These are phyloP conservation scores for Hetaerina titia DNA, from an alignment of 2,888 invertebrate genomes.

Conservation along the genomic window DNA sequence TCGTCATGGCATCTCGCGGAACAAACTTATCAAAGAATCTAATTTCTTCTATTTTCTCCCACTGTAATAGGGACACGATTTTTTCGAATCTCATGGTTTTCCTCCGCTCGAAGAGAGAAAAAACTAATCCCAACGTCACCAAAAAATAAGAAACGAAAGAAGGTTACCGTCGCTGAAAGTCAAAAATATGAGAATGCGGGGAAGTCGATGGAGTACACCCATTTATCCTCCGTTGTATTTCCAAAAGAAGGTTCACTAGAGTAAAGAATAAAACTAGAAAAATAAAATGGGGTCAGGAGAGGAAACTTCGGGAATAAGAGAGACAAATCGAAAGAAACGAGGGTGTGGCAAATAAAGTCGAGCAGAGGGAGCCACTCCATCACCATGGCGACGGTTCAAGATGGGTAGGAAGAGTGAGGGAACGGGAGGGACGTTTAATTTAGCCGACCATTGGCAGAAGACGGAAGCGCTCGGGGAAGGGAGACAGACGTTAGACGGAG, in stretches of 20 bases:
- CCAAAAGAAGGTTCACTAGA: background rate
- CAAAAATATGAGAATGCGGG: too few relatives aligned
- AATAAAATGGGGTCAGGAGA: background rate
- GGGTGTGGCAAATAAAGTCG: conserved; percentile 55
- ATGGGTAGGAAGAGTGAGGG: background rate
- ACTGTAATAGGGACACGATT: too few relatives aligned
- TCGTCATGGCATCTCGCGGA: too few relatives aligned
- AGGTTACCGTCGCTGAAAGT: too few relatives aligned
- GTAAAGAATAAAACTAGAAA: background rate
- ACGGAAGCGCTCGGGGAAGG: background rate
- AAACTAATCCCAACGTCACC: too few relatives aligned
- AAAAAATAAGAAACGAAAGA: too few relatives aligned
- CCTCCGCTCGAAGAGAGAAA: too few relatives aligned
- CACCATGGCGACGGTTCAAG: conserved; percentile 49
- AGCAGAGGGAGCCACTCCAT: conserved; percentile 60
- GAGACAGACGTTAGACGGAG: background rate
- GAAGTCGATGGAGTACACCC: too few relatives aligned
- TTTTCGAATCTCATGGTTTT: too few relatives aligned
- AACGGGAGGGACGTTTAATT: conserved; percentile 34
- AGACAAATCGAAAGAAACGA: conserved; percentile 53
- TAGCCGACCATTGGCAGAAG: conserved; percentile 47
- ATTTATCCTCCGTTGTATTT: background rate
- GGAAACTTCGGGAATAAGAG: background rate
- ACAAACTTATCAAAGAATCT: too few relatives aligned
- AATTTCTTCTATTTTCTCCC: too few relatives aligned